Evolutionary conservation across 2,888 invertebrate genomes (phyloP), one percentile per base, ranked within the genome.

Genomic region (Ligdia adustata): DNA sequence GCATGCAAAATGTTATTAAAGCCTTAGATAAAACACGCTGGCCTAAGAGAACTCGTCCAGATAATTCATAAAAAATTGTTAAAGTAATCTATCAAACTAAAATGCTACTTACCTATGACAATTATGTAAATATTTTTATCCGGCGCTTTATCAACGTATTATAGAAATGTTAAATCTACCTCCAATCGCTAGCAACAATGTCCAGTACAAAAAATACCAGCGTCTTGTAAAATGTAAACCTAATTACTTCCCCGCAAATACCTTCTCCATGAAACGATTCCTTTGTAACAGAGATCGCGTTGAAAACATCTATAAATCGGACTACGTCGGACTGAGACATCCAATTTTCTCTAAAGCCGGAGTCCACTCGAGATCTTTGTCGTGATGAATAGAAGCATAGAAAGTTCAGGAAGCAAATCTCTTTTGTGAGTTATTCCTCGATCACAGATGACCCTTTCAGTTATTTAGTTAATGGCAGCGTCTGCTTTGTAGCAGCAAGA

Each of bases 321-420:
- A 60, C 66, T 70, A 71, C 72, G 80, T 74, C 75, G 66, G 64
- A 79, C 74, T 76, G 77, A 82, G 84, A 82, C 82, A 83, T 84
- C 83, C 85, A 87, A 85, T 86, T 87, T 87, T 84, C 83, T 85
- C 74, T 81, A 82, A 85, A 82, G 82, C 83, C 72, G 71, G 73
- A 82, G 79, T 83, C 83, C 83, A 83, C 77, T 78, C 67, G 66
- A 82, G 78, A 82, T 82, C 82, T 76, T 77, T 77, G 79, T 78
- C 73, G 73, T 82, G 84, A 85, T 84, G 84, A 84, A 86, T 82
- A 80, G 77, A 78, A 77, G 64, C 72, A 86, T 82, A 80, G 77
- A 78, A 77, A 64, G 71, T 69, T 72, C 72, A 60, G 69, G 69
- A 80, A 79, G 82, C 82, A 82, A 82, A 83, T 83, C 74, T 80